Percentiles rank a stretch among this genome's conserved stretches.
These are phyloP conservation scores for Neoarius graeffei DNA, from an alignment of 2,113 vertebrate genomes.

Conservation along the genomic window DNA sequence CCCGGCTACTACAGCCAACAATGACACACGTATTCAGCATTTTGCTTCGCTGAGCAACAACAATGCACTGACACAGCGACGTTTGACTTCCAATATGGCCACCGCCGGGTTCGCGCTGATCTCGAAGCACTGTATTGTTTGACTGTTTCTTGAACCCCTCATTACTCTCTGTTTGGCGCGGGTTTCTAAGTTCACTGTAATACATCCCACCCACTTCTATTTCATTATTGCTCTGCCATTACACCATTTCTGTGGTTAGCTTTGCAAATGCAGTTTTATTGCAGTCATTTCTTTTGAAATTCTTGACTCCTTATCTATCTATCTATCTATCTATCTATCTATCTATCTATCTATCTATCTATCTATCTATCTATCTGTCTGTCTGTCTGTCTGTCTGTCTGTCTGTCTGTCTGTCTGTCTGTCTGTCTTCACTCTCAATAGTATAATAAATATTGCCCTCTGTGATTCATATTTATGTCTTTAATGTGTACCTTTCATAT, in stretches of 20 bases:
- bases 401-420: background rate
- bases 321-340: background rate
- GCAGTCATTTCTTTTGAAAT: slow-evolving; percentile 28
- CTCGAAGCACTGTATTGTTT: too few relatives aligned
- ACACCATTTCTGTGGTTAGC: slow-evolving; percentile 33
- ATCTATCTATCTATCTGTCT: too few relatives aligned
- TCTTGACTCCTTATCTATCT: background rate
- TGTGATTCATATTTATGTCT: background rate
- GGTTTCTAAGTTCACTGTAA: slow-evolving; percentile 19
- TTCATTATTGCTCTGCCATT: slow-evolving; percentile 16
- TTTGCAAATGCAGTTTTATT: slow-evolving; percentile 26
- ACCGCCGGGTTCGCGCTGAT: too few relatives aligned
- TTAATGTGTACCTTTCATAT: background rate
- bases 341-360: background rate
- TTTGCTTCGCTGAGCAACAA: too few relatives aligned
- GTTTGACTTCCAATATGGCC: too few relatives aligned
- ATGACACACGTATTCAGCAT: too few relatives aligned
- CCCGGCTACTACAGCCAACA: too few relatives aligned
- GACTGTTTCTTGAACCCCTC: background rate
- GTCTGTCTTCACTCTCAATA: background rate
- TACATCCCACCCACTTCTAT: background rate
- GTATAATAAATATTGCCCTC: background rate
- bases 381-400: background rate
- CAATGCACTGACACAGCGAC: too few relatives aligned
- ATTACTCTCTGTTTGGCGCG: background rate